Conservation (phyloP, 2,797 vertebrate genomes). For the Ceryle rudis region DNA sequence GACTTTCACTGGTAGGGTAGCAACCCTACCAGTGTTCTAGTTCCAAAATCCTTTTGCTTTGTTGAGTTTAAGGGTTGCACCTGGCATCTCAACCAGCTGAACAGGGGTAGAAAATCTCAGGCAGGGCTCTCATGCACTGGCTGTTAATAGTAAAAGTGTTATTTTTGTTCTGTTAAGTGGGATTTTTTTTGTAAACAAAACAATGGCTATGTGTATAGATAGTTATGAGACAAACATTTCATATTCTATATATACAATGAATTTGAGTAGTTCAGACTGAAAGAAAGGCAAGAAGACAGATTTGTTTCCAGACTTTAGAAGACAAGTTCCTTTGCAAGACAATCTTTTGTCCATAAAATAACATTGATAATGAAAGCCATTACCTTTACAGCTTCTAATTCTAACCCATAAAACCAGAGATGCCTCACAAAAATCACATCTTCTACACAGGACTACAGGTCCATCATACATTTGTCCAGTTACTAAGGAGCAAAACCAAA, state of each 20-base stretch:
- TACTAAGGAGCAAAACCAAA: not conserved
- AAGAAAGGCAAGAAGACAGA: not conserved
- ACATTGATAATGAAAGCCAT: not conserved
- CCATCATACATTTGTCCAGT: not conserved
- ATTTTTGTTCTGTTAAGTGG: not conserved
- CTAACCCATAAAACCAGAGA: not conserved
- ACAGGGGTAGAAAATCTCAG: not conserved
- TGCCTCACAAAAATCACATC: not conserved
- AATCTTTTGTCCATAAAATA: not conserved
- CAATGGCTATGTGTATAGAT: not conserved
- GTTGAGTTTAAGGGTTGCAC: not conserved
- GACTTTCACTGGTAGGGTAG: not conserved
- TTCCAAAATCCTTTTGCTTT: not conserved
- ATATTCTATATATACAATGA: not conserved
- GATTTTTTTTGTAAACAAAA: not conserved
- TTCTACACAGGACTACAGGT: not conserved
- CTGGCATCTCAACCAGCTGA: not conserved
- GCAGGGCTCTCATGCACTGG: not conserved
- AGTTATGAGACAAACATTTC: not conserved
- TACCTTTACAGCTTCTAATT: not conserved
- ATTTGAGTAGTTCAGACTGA: not conserved
- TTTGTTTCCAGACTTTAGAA: not conserved
- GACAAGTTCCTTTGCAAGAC: not conserved
- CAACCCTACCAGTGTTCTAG: not conserved
- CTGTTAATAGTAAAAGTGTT: not conserved